These are phyloP conservation scores for Zaprionus africanus DNA, from an alignment of 1,140 invertebrate species.

Conservation along the genomic window DNA sequence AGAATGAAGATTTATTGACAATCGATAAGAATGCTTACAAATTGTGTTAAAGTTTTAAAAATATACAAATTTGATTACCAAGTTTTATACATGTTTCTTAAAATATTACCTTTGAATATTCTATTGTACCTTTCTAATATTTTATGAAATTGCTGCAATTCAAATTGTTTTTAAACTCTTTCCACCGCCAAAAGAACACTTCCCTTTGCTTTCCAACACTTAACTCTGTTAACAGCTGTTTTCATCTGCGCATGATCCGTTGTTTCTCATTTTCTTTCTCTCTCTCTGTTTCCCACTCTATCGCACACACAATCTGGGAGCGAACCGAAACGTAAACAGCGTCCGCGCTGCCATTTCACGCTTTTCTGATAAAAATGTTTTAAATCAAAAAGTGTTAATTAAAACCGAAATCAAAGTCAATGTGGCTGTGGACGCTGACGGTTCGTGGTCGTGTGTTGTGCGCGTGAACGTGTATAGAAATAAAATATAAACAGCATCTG, in stretches of 20 bases:
- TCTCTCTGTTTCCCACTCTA: constrained; percentile 19
- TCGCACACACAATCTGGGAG: constrained; percentile 34
- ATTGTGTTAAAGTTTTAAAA: too few relatives aligned
- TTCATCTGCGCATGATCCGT: constrained; percentile 44
- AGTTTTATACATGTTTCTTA: background rate
- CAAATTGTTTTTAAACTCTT: constrained; percentile 6
- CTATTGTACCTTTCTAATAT: background rate
- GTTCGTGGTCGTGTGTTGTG: constrained; percentile 64
- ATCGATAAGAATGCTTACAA: too few relatives aligned
- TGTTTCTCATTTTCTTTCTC: constrained; percentile 26
- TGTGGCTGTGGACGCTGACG: constrained; percentile 71
- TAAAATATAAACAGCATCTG: constrained; percentile 35
- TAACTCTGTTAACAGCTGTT: constrained; percentile 30
- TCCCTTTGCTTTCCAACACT: constrained; percentile 32
- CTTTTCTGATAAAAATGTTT: constrained; percentile 80
- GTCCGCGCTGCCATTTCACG: constrained; percentile 74
- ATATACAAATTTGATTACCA: background rate
- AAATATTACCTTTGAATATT: background rate
- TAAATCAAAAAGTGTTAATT: constrained; percentile 81
- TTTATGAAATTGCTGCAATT: background rate
- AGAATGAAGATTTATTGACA: too few relatives aligned
- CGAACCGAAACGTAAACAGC: constrained; percentile 77
- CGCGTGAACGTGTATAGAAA: constrained; percentile 55
- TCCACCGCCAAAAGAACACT: background rate
- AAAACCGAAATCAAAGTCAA: constrained; percentile 80